phyloP scores from a whole-genome alignment of 2,888 invertebrate species.

The Drosophila antonietae region DNA sequence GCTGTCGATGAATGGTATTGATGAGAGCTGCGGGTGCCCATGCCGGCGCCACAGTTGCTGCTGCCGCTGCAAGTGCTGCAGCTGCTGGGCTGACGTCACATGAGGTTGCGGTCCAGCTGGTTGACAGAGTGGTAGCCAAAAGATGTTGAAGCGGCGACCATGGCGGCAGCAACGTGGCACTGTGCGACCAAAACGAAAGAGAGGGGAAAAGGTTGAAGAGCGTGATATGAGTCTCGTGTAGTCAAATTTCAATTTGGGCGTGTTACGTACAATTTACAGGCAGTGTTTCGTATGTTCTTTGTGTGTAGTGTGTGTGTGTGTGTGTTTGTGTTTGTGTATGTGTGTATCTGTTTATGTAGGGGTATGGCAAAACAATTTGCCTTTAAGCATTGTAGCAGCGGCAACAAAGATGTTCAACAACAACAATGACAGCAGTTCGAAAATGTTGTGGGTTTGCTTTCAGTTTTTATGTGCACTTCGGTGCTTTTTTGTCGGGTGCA shows the following conservation, averaged over 20 bases:
- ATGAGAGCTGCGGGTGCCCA: constrained; percentile 61
- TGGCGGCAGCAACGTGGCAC: constrained; percentile 85
- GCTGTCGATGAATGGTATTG: constrained; percentile 69
- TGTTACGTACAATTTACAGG: constrained; percentile 66
- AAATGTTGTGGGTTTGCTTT: constrained; percentile 65
- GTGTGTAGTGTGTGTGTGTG: constrained; percentile 19
- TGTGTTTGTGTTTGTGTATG: constrained; percentile 21
- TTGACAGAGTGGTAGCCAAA: constrained; percentile 84
- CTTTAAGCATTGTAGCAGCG: constrained; percentile 54
- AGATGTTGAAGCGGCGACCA: constrained; percentile 85
- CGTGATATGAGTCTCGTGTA: constrained; percentile 43
- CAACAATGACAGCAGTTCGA: constrained; percentile 47
- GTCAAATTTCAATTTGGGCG: constrained; percentile 34
- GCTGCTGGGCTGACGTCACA: constrained; percentile 85
- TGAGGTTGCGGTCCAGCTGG: constrained; percentile 84
- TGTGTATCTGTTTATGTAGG: constrained; percentile 28
- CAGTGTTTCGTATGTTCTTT: constrained; percentile 54
- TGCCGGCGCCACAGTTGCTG: constrained; percentile 82
- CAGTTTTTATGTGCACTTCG: constrained; percentile 39
- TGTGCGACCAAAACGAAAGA: constrained; percentile 47
- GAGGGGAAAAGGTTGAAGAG: constrained; percentile 5
- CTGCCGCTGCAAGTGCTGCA: constrained; percentile 85
- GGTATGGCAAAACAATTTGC: constrained; percentile 56
- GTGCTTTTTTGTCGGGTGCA: constrained; percentile 47
- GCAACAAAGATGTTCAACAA: constrained; percentile 58